Evolutionary conservation across 2,888 invertebrate genomes (phyloP).

Genomic region (Sarcophaga subvicina): DNA sequence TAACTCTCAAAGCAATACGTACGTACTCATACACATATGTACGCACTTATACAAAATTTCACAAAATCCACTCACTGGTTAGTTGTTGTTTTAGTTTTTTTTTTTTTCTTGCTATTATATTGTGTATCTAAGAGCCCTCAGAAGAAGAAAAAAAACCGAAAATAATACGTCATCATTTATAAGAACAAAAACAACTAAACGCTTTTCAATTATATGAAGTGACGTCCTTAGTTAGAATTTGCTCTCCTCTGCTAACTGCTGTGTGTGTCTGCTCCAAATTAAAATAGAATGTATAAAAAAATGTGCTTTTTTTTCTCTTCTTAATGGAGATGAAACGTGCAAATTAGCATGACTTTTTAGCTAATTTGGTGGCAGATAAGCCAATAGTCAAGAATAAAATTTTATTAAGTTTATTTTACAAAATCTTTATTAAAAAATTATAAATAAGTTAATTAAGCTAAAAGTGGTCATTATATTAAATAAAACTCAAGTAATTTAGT

Average conservation of each 20-base stretch:
- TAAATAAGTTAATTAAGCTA: too few species aligned
- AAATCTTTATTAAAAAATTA: too few species aligned
- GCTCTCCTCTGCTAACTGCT: neutral
- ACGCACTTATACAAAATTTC: neutral
- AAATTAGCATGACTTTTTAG: neutral
- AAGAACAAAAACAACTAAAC: conserved; percentile 7
- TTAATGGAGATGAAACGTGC: neutral
- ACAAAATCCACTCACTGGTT: neutral
- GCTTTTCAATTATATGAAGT: conserved; percentile 3
- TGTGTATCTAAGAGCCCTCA: conserved; percentile 31
- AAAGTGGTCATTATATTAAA: too few species aligned
- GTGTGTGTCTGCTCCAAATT: neutral
- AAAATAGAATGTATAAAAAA: neutral
- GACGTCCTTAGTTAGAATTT: conserved; percentile 13
- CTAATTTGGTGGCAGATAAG: neutral
- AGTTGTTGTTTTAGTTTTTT: neutral
- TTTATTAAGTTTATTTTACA: neutral
- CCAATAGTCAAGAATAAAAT: neutral
- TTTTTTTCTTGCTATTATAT: neutral
- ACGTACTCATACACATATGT: neutral
- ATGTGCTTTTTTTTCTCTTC: neutral
- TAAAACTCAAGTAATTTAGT: too few species aligned
- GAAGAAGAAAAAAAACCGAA: neutral
- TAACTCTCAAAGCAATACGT: neutral
- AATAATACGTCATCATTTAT: conserved; percentile 31